Evolutionary conservation across 2,888 invertebrate genomes (phyloP).

Genomic region (Drosophila melanosoma): DNA sequence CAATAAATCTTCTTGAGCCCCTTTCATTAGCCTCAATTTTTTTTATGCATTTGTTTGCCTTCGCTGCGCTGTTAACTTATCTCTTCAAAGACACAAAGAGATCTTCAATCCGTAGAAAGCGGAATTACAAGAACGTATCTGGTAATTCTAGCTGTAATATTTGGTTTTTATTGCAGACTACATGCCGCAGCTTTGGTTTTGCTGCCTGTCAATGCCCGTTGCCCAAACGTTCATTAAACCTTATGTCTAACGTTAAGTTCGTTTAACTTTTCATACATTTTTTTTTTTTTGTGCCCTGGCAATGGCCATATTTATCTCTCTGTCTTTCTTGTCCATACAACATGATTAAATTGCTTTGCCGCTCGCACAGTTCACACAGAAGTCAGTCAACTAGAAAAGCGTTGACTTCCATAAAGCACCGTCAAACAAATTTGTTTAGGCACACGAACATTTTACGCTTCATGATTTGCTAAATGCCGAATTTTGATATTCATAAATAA

Average conservation of each 20-base stretch:
- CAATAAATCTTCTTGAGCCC: slow-evolving; percentile 75
- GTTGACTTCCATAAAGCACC: slow-evolving; percentile 70
- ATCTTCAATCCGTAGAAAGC: slow-evolving; percentile 65
- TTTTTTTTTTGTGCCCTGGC: slow-evolving; percentile 9
- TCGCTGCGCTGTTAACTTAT: slow-evolving; percentile 44
- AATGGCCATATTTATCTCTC: slow-evolving; percentile 5
- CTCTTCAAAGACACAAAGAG: slow-evolving; percentile 42
- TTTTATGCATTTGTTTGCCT: slow-evolving; percentile 49
- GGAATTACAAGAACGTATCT: slow-evolving; percentile 29
- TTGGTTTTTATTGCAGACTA: slow-evolving; percentile 35
- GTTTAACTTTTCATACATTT: slow-evolving; percentile 52
- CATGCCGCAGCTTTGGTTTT: slow-evolving; percentile 17
- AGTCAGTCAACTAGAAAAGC: slow-evolving; percentile 69
- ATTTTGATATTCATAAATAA: slow-evolving; percentile 70
- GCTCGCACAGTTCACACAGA: slow-evolving; percentile 63
- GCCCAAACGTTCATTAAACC: slow-evolving; percentile 51
- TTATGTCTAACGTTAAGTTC: slow-evolving; percentile 42
- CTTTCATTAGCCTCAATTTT: slow-evolving; percentile 72
- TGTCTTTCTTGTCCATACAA: not conserved
- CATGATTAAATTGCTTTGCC: not conserved
- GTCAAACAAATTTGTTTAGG: slow-evolving; percentile 51
- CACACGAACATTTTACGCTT: slow-evolving; percentile 71
- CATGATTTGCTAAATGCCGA: slow-evolving; percentile 62
- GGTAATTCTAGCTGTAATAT: slow-evolving; percentile 55
- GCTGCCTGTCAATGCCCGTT: slow-evolving; percentile 45